Conservation (phyloP, 2,113 vertebrate genomes). For the Oophaga pumilio region DNA sequence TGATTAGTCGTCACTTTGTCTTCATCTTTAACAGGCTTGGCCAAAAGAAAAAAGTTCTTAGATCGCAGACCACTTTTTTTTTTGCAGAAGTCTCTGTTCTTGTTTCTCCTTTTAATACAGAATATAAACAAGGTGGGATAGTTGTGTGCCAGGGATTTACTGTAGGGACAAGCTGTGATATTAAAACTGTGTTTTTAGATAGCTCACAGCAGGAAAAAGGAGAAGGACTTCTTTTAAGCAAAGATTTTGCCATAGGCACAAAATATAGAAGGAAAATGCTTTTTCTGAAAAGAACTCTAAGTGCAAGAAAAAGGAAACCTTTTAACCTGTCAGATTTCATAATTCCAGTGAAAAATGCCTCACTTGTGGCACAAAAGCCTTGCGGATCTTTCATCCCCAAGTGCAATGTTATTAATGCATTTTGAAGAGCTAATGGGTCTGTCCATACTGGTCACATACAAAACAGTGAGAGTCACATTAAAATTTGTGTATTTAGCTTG, state of each 20-base stretch:
- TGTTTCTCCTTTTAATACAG: not conserved
- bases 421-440: slow-evolving; percentile 51
- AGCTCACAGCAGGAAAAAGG: slow-evolving; percentile 17
- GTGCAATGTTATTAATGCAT: slow-evolving; percentile 57
- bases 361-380: slow-evolving; percentile 60
- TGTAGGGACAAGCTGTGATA: slow-evolving; percentile 1
- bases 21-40: not conserved
- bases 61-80: slow-evolving; percentile 7
- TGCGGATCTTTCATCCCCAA: slow-evolving; percentile 55
- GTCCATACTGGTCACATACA: slow-evolving; percentile 54
- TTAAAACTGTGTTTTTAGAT: not conserved
- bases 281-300: slow-evolving; percentile 29
- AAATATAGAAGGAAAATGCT: slow-evolving; percentile 5
- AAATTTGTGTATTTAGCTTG: slow-evolving; percentile 19
- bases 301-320: slow-evolving; percentile 40
- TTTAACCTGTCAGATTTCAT: slow-evolving; percentile 58
- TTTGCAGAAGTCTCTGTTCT: not conserved
- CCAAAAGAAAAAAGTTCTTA: slow-evolving; percentile 22
- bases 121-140: not conserved
- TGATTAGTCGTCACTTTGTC: slow-evolving; percentile 20
- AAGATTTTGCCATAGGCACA: slow-evolving; percentile 49
- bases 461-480: slow-evolving; percentile 39
- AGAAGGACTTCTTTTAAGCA: not conserved
- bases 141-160: not conserved
- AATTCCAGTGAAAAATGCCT: slow-evolving; percentile 57